Base-by-base conservation (phyloP, 2,797 vertebrate species). In the Adelosebastes latens region DNA sequence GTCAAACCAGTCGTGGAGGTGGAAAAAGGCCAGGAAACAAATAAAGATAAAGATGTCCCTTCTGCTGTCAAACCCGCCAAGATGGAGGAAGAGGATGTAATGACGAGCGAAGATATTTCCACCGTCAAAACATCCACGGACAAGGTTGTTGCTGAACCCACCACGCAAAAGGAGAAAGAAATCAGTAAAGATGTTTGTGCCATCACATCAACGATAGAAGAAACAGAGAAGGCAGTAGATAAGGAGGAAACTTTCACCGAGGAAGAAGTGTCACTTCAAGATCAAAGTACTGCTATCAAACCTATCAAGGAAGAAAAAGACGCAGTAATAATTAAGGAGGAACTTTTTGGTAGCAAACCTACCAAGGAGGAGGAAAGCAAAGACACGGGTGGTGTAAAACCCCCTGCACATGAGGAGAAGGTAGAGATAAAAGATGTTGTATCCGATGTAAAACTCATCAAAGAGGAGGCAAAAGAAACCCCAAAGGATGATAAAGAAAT, bases 401-500 rank as follows among this genome's bases (percentile, higher is more conserved):
- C 49, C 5, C 14, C 60, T 12, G 18, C 24, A 49, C 84, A 85
- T 1, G 67, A 87, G 65, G 67, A 87, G 65, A 77, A 75, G 29
- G 46, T 8, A 12, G 77, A 84, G 39, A 16, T 49, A 2, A 83
- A 83, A 77, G 83, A 82, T 27, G n/a, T 52, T n/a, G 39, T 49
- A 63, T 52, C 82, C 56, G 80, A 88, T 69, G 55, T 56, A 32
- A 83, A 89, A 78, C 16, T 39, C 11, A 67, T 46, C 16, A 67
- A 84, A 42, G 85, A 86, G 13, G 86, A 83, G 13, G 58, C 27
- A 46, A 88, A 90, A 83, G 84, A 84, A 52, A 67, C n/a, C 56
- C n/a, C 2, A 11, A 80, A 69, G 25, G 78, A 77, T 5, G 77
- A 83, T 46, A 58, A 83, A 83, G 82, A 88, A 25, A 34, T 71